Conservation (phyloP, 2,113 vertebrate genomes). For the Hiodon alosoides region DNA sequence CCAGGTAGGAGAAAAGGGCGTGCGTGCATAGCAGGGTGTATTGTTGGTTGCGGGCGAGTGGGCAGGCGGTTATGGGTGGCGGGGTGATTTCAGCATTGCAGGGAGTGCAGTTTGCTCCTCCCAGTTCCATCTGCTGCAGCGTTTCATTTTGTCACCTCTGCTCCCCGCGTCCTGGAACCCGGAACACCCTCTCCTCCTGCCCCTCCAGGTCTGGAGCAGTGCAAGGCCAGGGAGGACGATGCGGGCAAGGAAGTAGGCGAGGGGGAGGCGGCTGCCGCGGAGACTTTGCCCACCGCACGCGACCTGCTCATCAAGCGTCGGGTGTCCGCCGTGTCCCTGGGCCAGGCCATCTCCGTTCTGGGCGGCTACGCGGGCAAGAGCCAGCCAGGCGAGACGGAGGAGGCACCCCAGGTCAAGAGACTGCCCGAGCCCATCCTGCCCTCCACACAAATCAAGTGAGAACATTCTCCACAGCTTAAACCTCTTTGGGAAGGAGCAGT, state of each 20-base stretch:
- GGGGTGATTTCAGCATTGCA: background rate
- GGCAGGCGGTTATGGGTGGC: background rate
- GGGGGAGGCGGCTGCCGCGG: conserved; percentile 48
- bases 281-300: conserved; percentile 52
- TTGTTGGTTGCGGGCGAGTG: background rate
- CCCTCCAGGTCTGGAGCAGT: conserved; percentile 73
- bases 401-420: conserved; percentile 66
- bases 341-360: conserved; percentile 85
- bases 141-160: background rate
- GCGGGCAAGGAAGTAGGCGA: conserved; percentile 44
- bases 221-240: conserved; percentile 58
- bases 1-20: conserved; percentile 58
- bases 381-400: conserved; percentile 24
- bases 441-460: conserved; percentile 73
- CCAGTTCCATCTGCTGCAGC: too few relatives aligned
- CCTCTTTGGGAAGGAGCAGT: too few relatives aligned
- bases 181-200: background rate
- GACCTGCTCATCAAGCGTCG: conserved; percentile 77
- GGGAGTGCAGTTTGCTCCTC: too few relatives aligned
- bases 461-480: background rate
- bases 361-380: conserved; percentile 62
- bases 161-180: fast-evolving
- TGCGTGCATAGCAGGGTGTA: background rate
- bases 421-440: conserved; percentile 85
- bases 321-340: conserved; percentile 56